phyloP scores from a whole-genome alignment of 2,888 invertebrate species.

The Xanthostigma xanthostigma region DNA sequence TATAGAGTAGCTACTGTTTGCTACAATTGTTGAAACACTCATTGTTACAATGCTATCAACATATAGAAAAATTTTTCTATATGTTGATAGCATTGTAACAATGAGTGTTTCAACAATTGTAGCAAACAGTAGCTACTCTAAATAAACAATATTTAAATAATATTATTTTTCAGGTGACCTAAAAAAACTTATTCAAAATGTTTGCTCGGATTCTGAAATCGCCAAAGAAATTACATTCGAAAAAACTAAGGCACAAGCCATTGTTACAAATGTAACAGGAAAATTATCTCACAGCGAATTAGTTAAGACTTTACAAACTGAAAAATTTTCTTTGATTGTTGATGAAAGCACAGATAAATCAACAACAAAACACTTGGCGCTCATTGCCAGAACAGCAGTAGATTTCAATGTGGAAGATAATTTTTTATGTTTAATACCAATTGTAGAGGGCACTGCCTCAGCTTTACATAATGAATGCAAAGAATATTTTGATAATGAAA shows the following conservation, averaged over 20 bases:
- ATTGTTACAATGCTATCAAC: no score
- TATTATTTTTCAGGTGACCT: not conserved
- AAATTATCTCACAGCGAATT: not conserved
- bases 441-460: conserved; percentile 3
- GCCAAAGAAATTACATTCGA: conserved; percentile 9
- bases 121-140: no score
- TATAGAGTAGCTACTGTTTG: no score
- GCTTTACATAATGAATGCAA: conserved; percentile 3
- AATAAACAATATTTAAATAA: no score
- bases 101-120: no score
- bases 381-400: conserved; percentile 1
- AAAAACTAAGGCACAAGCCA: conserved; percentile 10
- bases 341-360: conserved; percentile 2
- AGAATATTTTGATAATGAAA: conserved; percentile 6
- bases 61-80: no score
- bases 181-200: conserved; percentile 8
- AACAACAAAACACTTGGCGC: conserved; percentile 4
- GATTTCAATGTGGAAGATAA: conserved; percentile 3
- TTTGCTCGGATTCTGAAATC: conserved; percentile 11
- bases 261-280: conserved; percentile 5
- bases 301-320: not conserved
- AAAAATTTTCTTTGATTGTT: conserved; percentile 1
- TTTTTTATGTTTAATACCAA: conserved; percentile 7
- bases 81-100: no score
- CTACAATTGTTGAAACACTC: no score